A percentile compares a stretch with the other conserved stretches of the same genome.
These are phyloP conservation scores for Geotrypetes seraphini DNA, from an alignment of 2,797 vertebrate species.

Conservation along the genomic window DNA sequence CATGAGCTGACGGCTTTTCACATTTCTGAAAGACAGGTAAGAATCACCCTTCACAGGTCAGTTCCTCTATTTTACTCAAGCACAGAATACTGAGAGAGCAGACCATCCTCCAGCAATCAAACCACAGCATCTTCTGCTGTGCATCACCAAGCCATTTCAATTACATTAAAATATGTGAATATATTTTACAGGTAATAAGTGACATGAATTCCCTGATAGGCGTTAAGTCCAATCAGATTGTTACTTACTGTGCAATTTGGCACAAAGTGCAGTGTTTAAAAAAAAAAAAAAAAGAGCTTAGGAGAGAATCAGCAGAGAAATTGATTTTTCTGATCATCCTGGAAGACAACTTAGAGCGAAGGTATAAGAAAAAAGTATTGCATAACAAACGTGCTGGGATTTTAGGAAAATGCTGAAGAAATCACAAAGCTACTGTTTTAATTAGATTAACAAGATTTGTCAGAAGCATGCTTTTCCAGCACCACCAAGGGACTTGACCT, in stretches of 20 bases:
- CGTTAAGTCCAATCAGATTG: slow-evolving; percentile 24
- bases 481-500: too few species aligned
- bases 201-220: slow-evolving; percentile 11
- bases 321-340: slow-evolving; percentile 26
- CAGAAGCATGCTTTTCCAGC: too few species aligned
- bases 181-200: slow-evolving; percentile 21
- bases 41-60: slow-evolving; percentile 4
- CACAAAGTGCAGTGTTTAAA: neutral
- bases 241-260: slow-evolving; percentile 14
- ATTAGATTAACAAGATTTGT: too few species aligned
- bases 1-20: slow-evolving; percentile 1
- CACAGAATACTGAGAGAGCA: neutral
- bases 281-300: slow-evolving; percentile 10
- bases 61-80: neutral
- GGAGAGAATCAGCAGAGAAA: slow-evolving; percentile 2
- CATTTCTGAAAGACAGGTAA: slow-evolving; percentile 3
- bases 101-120: neutral
- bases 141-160: slow-evolving; percentile 34
- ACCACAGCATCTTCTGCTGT: slow-evolving; percentile 28
- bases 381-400: slow-evolving; percentile 8
- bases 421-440: slow-evolving; percentile 25
- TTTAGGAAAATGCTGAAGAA: slow-evolving; percentile 26
- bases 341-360: slow-evolving; percentile 16
- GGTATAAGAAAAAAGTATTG: slow-evolving; percentile 21
- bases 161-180: slow-evolving; percentile 22